A percentile compares a stretch with the other conserved stretches of the same genome.
phyloP scores from a whole-genome alignment of 2,888 invertebrate genomes.

The Glyphotaelius pellucidus region DNA sequence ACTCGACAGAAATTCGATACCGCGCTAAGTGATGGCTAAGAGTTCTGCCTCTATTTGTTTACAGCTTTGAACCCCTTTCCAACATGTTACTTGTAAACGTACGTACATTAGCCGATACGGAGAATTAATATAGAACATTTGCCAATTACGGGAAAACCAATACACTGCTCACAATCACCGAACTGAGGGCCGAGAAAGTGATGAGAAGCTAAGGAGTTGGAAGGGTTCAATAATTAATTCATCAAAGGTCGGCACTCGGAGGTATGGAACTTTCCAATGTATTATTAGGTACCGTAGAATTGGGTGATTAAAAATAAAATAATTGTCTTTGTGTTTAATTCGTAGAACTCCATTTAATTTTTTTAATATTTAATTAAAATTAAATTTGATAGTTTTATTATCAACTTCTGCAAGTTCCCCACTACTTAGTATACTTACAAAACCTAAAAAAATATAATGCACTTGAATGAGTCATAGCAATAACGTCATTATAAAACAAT shows the following conservation, averaged over 20 bases:
- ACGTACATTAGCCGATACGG: not conserved
- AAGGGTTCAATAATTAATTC: not conserved
- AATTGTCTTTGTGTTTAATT: too few relatives aligned
- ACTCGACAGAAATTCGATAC: not conserved
- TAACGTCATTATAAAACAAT: too few relatives aligned
- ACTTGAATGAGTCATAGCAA: too few relatives aligned
- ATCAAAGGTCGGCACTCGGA: not conserved
- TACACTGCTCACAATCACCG: too few relatives aligned
- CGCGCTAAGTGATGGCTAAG: not conserved
- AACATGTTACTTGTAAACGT: not conserved
- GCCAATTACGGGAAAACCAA: not conserved
- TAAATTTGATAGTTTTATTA: too few relatives aligned
- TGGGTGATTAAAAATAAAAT: too few relatives aligned
- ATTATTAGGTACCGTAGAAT: not conserved
- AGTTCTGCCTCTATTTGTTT: not conserved
- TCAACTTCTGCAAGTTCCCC: too few relatives aligned
- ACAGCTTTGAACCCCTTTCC: not conserved
- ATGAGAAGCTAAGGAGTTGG: not conserved
- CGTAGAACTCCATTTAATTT: too few relatives aligned
- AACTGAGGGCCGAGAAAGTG: not conserved
- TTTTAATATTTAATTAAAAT: too few relatives aligned
- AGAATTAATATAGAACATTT: not conserved
- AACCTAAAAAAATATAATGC: too few relatives aligned
- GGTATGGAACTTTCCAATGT: not conserved
- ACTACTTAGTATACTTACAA: too few relatives aligned